A percentile compares a stretch with the other conserved stretches of the same genome.
These are phyloP conservation scores for Tinea pellionella DNA, from an alignment of 2,888 invertebrate genomes.

Conservation along the genomic window DNA sequence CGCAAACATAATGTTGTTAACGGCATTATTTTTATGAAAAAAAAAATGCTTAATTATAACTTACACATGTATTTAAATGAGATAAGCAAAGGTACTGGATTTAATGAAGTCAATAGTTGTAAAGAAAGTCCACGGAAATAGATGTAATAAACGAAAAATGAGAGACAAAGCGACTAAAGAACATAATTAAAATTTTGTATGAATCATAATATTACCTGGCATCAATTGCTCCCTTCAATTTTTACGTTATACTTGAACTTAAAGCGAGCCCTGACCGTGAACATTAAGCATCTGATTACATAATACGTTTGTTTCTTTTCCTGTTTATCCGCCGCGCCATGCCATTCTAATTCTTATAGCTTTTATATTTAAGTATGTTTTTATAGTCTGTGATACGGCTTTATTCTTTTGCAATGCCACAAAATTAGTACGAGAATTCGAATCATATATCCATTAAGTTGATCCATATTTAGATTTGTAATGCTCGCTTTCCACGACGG, in stretches of 20 bases:
- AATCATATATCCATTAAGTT: not conserved
- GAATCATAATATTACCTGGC: not conserved
- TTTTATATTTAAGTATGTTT: not conserved
- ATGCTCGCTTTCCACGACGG: not conserved
- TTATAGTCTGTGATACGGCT: not conserved
- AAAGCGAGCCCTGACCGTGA: conserved; percentile 57
- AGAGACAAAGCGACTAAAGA: not conserved
- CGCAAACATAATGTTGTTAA: not conserved
- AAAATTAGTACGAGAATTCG: not conserved
- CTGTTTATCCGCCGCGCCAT: not conserved
- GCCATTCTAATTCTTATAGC: not conserved
- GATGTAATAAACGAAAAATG: not conserved
- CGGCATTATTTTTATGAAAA: not conserved
- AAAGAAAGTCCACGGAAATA: too few species aligned
- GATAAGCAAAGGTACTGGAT: too few species aligned
- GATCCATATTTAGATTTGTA: not conserved
- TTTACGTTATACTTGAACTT: conserved; percentile 37
- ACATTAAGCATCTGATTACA: conserved; percentile 23
- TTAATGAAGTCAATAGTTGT: too few species aligned
- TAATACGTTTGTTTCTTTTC: conserved; percentile 12
- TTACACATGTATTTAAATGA: not conserved
- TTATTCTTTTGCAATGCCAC: not conserved
- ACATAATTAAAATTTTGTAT: not conserved
- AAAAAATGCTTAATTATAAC: not conserved
- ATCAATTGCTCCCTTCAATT: not conserved